Conservation (phyloP, 2,797 vertebrate genomes). For the Coregonus suidteri region DNA sequence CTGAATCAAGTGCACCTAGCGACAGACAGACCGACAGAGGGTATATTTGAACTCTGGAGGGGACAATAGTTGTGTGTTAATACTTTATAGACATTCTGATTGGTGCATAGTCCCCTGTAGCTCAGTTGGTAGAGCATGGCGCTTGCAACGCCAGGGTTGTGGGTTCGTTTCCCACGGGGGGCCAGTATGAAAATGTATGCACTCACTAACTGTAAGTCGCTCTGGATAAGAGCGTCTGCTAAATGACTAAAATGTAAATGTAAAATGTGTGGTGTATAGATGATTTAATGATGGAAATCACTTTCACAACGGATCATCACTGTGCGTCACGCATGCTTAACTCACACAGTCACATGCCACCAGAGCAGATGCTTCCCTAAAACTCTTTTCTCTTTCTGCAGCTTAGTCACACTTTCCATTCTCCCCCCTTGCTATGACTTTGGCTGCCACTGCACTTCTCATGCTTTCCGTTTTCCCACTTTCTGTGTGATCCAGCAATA, state of each 20-base stretch:
- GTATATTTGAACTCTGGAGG: conserved; percentile 22
- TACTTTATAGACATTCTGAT: conserved; percentile 13
- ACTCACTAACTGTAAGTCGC: too few relatives aligned
- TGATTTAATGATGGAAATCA: neutral
- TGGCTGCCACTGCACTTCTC: neutral
- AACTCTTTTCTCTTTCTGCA: neutral
- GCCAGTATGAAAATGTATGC: too few relatives aligned
- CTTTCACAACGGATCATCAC: neutral
- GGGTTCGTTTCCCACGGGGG: too few relatives aligned
- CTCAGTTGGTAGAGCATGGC: too few relatives aligned
- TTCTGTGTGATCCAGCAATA: neutral
- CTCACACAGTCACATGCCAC: neutral
- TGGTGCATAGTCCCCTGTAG: too few relatives aligned
- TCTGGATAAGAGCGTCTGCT: too few relatives aligned
- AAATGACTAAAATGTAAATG: too few relatives aligned
- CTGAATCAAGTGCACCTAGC: neutral
- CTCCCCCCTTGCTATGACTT: neutral
- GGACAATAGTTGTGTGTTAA: conserved; percentile 20
- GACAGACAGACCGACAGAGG: conserved; percentile 22
- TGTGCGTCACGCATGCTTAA: neutral
- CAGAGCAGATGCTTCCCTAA: neutral
- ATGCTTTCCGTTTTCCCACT: neutral
- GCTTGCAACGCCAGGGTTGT: too few relatives aligned
- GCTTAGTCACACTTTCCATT: neutral
- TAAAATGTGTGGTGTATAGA: neutral